Conservation (phyloP, 2,797 vertebrate species). For the Amblyraja radiata region DNA sequence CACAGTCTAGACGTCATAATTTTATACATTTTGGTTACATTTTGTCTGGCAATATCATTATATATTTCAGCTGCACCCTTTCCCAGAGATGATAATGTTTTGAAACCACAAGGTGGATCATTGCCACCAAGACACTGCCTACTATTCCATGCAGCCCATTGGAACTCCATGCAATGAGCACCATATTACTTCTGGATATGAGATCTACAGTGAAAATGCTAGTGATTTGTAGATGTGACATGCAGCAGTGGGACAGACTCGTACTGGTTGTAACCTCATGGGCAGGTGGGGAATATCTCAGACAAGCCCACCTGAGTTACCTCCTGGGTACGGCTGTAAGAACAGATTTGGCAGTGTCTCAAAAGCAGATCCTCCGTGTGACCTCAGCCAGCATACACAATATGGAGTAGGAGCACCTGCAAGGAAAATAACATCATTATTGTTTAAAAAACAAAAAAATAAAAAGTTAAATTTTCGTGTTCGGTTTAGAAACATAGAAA, state of each 20-base stretch:
- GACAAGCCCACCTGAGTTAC: neutral
- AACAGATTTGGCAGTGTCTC: neutral
- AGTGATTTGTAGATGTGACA: neutral
- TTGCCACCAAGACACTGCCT: too few relatives aligned
- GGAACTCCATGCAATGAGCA: neutral
- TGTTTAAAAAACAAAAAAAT: neutral
- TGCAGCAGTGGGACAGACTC: neutral
- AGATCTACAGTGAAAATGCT: neutral
- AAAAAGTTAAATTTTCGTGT: too few relatives aligned
- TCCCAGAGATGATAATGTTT: too few relatives aligned
- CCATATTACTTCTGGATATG: neutral
- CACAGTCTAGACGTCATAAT: too few relatives aligned
- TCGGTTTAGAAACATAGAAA: too few relatives aligned
- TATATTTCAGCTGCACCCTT: too few relatives aligned
- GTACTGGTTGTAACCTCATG: neutral
- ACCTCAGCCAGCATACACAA: neutral
- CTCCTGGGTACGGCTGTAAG: neutral
- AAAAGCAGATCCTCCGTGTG: neutral
- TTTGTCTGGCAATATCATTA: too few relatives aligned
- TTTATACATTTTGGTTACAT: too few relatives aligned
- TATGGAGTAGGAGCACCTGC: neutral
- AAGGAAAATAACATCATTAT: neutral
- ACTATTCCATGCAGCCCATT: neutral
- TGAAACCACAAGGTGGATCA: neutral
- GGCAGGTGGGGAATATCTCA: neutral